Percentiles rank a stretch among this genome's conserved stretches.
Conservation (phyloP, 2,888 invertebrate genomes). For the Euzophera pinguis region DNA sequence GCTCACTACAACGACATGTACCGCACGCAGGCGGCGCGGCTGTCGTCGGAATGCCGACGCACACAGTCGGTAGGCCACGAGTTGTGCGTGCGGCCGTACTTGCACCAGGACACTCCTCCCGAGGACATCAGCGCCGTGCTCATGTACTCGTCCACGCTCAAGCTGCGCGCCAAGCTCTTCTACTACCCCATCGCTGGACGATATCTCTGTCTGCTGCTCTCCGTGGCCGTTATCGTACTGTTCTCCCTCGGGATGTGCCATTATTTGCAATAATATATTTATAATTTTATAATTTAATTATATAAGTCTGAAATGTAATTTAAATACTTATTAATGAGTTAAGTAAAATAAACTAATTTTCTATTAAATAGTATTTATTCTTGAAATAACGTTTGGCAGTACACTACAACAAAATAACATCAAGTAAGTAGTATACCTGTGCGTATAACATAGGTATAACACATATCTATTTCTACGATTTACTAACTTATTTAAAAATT, state of each 20-base stretch:
- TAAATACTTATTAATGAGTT: conserved; percentile 9
- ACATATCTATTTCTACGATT: too few species aligned
- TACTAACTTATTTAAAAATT: too few species aligned
- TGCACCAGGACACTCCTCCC: conserved; percentile 87
- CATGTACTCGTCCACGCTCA: conserved; percentile 86
- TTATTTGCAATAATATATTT: conserved; percentile 64
- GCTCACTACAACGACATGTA: too few species aligned
- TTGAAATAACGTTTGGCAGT: conserved; percentile 34
- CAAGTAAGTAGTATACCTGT: neutral
- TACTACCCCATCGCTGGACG: conserved; percentile 85
- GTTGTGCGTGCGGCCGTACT: conserved; percentile 87
- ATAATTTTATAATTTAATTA: conserved; percentile 5
- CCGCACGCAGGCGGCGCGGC: conserved; percentile 82
- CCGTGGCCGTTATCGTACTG: conserved; percentile 78
- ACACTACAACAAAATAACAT: conserved; percentile 15
- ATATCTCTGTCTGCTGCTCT: conserved; percentile 82
- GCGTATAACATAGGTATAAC: neutral
- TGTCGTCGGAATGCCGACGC: conserved; percentile 85
- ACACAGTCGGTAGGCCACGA: conserved; percentile 89
- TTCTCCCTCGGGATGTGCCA: conserved; percentile 87
- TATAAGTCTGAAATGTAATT: neutral
- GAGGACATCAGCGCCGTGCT: conserved; percentile 88
- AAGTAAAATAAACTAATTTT: conserved; percentile 18
- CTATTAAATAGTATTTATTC: conserved; percentile 24
- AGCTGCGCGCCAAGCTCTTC: conserved; percentile 86